phyloP scores from a whole-genome alignment of 2,113 vertebrate species.

The Hypomesus transpacificus region DNA sequence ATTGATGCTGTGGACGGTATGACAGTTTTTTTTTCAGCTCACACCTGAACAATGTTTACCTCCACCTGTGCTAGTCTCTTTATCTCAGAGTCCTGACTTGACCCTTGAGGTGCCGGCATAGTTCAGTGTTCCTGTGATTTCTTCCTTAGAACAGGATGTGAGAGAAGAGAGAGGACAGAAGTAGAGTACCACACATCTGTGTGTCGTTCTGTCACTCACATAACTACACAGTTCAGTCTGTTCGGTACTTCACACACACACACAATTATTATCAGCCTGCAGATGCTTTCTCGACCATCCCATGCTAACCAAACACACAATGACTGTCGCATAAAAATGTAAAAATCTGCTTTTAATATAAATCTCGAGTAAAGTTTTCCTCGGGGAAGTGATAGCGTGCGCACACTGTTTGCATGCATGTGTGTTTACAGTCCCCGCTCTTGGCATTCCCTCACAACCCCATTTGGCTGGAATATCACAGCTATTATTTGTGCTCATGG shows the following conservation, averaged over 20 bases:
- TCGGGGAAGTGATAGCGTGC: slow-evolving; percentile 36
- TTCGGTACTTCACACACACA: not conserved
- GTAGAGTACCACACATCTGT: too few relatives aligned
- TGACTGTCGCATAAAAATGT: slow-evolving; percentile 1
- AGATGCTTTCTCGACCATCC: too few relatives aligned
- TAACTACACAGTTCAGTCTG: not conserved
- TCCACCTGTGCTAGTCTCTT: too few relatives aligned
- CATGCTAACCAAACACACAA: not conserved
- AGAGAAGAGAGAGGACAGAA: too few relatives aligned
- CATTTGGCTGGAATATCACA: slow-evolving; percentile 15
- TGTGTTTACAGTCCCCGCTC: slow-evolving; percentile 11
- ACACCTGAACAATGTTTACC: too few relatives aligned
- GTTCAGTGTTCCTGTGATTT: too few relatives aligned
- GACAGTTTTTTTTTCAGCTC: too few relatives aligned
- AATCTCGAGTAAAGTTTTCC: slow-evolving; percentile 33
- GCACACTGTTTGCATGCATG: slow-evolving; percentile 4
- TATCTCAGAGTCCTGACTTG: too few relatives aligned
- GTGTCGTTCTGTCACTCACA: too few relatives aligned
- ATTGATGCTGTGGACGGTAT: too few relatives aligned
- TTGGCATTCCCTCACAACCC: slow-evolving; percentile 19
- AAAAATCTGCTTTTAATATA: slow-evolving; percentile 37
- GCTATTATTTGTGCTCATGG: slow-evolving; percentile 34
- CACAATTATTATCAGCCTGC: not conserved
- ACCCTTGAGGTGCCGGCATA: too few relatives aligned
- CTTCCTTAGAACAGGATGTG: too few relatives aligned